Percentiles rank a stretch among this genome's conserved stretches.
phyloP scores from a whole-genome alignment of 2,797 vertebrate genomes.

The Pyrocephalus nanus region DNA sequence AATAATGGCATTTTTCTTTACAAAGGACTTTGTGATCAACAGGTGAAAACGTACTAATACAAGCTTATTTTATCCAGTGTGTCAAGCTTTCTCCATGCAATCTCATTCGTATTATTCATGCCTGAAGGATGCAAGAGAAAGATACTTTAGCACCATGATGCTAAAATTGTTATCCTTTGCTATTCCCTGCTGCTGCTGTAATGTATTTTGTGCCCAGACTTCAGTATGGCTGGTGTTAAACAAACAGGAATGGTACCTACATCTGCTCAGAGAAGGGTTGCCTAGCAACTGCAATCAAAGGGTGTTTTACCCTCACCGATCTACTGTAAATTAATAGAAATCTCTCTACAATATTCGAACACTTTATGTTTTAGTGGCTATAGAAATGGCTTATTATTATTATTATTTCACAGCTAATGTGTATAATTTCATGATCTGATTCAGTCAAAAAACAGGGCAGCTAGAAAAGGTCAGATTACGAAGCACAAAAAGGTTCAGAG shows the following conservation, averaged over 20 bases:
- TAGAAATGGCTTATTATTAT: constrained; percentile 7
- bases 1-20: not conserved
- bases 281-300: constrained; percentile 82
- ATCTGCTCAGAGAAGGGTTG: constrained; percentile 74
- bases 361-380: constrained; percentile 56
- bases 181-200: not conserved
- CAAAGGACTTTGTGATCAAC: not conserved
- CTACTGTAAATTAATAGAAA: constrained; percentile 72
- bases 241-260: constrained; percentile 67
- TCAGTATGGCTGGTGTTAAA: constrained; percentile 56
- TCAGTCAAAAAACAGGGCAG: not conserved
- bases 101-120: not conserved
- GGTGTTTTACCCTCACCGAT: constrained; percentile 64
- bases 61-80: not conserved
- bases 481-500: constrained; percentile 50
- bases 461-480: constrained; percentile 55
- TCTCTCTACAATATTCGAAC: constrained; percentile 54
- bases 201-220: constrained; percentile 48
- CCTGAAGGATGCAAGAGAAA: not conserved
- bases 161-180: constrained; percentile 10
- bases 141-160: not conserved
- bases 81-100: not conserved
- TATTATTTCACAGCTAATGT: not conserved
- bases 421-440: not conserved
- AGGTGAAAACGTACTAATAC: not conserved